phyloP scores from a whole-genome alignment of 1,140 invertebrate species.

The Varroa destructor region DNA sequence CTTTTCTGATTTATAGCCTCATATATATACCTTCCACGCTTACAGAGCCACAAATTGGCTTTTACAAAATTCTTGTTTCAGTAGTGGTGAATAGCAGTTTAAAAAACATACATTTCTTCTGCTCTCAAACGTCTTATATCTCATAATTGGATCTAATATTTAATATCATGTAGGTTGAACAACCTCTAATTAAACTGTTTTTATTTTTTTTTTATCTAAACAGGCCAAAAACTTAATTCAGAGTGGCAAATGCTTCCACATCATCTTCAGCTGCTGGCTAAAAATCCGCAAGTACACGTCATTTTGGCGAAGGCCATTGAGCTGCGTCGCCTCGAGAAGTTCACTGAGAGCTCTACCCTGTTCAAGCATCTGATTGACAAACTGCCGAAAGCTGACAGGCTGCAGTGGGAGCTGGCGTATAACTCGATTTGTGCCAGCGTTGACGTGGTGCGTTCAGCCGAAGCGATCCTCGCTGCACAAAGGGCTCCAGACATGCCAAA shows the following conservation, averaged over 20 bases:
- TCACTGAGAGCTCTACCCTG: conserved; percentile 1
- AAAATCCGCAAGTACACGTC: conserved; percentile 17
- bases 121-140: too few relatives aligned
- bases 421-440: not conserved
- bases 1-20: not conserved
- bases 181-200: not conserved
- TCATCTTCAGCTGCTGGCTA: not conserved
- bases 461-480: conserved; percentile 8
- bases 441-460: not conserved
- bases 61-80: not conserved
- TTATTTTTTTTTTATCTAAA: not conserved
- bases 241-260: conserved; percentile 4
- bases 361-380: conserved; percentile 2
- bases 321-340: conserved; percentile 2
- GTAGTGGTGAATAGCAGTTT: not conserved
- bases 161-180: too few relatives aligned
- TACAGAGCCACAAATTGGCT: too few relatives aligned
- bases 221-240: conserved; percentile 14
- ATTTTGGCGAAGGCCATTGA: conserved; percentile 15
- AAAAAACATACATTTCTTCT: too few relatives aligned
- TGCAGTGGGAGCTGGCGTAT: conserved; percentile 23
- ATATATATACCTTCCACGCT: too few relatives aligned
- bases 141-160: too few relatives aligned
- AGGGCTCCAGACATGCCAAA: conserved; percentile 11
- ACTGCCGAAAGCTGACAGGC: conserved; percentile 8